Conservation (phyloP, 1,140 invertebrate species). For the Arctopsyche grandis region DNA sequence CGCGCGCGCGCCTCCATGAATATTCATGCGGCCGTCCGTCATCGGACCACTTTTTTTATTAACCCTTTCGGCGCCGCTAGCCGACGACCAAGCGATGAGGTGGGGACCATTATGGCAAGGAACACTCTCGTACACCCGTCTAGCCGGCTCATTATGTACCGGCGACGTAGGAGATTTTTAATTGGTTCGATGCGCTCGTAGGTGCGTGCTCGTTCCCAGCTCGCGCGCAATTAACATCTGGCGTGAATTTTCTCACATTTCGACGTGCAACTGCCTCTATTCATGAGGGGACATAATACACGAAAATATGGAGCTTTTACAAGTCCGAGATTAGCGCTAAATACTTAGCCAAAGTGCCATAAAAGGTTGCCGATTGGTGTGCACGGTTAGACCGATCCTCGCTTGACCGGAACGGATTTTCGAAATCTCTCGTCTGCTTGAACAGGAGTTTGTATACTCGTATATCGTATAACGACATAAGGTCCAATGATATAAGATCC, state of each 20-base stretch:
- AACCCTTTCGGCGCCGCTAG: background rate
- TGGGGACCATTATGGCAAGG: background rate
- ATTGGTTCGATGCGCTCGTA: constrained; percentile 5
- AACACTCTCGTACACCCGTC: background rate
- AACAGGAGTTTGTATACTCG: no score
- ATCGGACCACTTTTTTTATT: background rate
- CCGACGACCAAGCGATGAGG: background rate
- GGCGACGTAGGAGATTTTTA: background rate
- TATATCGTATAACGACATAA: no score
- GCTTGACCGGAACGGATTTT: no score
- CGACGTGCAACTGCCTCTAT: background rate
- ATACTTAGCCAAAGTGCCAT: no score
- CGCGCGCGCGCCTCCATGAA: constrained; percentile 9
- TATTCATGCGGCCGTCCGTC: constrained; percentile 7
- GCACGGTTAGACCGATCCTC: no score
- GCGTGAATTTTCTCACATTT: constrained; percentile 30
- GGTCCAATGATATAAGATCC: no score
- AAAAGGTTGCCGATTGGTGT: no score
- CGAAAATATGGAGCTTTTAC: no score
- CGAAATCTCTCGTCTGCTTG: no score
- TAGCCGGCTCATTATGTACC: background rate
- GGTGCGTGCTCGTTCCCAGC: background rate
- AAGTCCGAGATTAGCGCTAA: no score
- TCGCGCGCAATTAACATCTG: constrained; percentile 18
- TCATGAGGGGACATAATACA: no score